Conservation (phyloP, 2,113 vertebrate species). For the Euleptes europaea region DNA sequence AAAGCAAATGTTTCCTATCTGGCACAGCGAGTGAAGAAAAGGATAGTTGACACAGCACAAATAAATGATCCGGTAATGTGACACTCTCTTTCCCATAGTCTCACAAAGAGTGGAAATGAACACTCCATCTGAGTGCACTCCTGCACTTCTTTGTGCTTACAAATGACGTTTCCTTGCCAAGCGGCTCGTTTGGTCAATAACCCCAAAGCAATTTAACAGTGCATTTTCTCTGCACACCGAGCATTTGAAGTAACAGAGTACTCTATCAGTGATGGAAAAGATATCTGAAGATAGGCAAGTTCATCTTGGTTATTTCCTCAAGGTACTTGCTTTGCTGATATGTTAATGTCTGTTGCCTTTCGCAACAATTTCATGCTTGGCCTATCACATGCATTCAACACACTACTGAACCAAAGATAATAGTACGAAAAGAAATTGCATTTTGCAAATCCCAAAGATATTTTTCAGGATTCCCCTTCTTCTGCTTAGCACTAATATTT, state of each 20-base stretch:
- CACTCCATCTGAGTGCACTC: fast-evolving
- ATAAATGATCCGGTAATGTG: not conserved
- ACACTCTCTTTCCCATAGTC: slow-evolving; percentile 1
- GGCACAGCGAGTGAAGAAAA: not conserved
- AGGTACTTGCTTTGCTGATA: slow-evolving; percentile 57
- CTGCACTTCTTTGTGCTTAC: not conserved
- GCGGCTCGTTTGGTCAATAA: slow-evolving; percentile 27
- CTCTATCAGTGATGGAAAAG: slow-evolving; percentile 51
- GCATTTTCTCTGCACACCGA: slow-evolving; percentile 14
- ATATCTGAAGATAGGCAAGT: slow-evolving; percentile 51
- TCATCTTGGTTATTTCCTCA: slow-evolving; percentile 54
- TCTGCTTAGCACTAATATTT: slow-evolving; percentile 10
- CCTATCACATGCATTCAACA: slow-evolving; percentile 55
- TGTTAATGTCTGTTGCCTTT: slow-evolving; percentile 52
- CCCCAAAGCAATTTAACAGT: slow-evolving; percentile 35
- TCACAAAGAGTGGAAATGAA: slow-evolving; percentile 13
- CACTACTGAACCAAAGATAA: slow-evolving; percentile 37
- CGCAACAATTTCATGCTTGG: slow-evolving; percentile 64
- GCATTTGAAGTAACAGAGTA: slow-evolving; percentile 35
- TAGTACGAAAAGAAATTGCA: slow-evolving; percentile 36
- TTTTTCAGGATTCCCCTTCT: slow-evolving; percentile 1
- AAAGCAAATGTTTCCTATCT: not conserved
- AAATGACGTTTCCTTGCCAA: slow-evolving; percentile 34
- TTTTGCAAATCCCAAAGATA: slow-evolving; percentile 38
- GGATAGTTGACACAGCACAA: not conserved